Percentiles rank a stretch among this genome's conserved stretches.
These are phyloP conservation scores for Gorilla gorilla DNA, from an alignment of 2,113 vertebrate genomes.

Conservation along the genomic window DNA sequence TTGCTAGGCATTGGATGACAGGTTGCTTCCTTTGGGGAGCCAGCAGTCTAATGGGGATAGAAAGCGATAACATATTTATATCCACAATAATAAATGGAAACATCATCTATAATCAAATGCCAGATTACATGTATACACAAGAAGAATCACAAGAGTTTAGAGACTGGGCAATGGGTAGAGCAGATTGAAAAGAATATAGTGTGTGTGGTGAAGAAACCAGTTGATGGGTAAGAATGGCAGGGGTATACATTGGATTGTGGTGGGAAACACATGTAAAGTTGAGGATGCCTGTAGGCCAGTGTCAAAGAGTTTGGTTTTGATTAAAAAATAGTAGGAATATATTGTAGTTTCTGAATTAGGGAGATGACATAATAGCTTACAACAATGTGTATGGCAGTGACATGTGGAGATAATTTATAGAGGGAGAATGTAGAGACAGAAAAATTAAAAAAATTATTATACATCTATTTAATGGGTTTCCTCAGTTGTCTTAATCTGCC, in stretches of 20 bases:
- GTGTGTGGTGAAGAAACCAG: not conserved
- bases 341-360: constrained; percentile 31
- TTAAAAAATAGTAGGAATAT: not conserved
- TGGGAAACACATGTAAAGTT: not conserved
- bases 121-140: not conserved
- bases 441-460: not conserved
- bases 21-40: not conserved
- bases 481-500: not conserved
- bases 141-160: not conserved
- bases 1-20: not conserved
- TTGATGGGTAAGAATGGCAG: not conserved
- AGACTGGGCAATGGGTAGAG: not conserved
- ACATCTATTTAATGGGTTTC: not conserved
- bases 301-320: constrained; percentile 8
- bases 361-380: not conserved
- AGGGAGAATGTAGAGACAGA: not conserved
- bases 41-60: not conserved
- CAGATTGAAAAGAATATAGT: not conserved
- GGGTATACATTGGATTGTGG: fast-evolving
- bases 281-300: not conserved
- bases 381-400: not conserved
- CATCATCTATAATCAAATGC: not conserved
- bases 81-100: not conserved
- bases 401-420: not conserved
- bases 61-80: not conserved